phyloP scores from a whole-genome alignment of 2,888 invertebrate genomes.

The Pandemis heparana region DNA sequence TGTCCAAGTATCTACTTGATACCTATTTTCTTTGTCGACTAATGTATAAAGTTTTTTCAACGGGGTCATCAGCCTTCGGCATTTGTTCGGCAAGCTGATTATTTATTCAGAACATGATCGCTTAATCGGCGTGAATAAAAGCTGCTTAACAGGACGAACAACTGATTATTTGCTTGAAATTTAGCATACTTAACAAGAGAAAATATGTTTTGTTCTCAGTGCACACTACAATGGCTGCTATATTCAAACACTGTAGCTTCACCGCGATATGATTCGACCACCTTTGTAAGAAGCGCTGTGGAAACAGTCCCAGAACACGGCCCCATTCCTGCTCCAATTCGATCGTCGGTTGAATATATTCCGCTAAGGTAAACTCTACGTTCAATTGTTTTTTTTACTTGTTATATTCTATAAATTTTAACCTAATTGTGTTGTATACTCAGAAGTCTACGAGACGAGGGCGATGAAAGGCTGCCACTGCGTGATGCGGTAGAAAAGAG shows the following conservation, averaged over 20 bases:
- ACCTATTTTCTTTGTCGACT: constrained; percentile 68
- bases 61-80: constrained; percentile 70
- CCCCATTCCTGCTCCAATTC: constrained; percentile 84
- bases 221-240: constrained; percentile 60
- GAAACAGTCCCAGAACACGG: constrained; percentile 76
- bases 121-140: constrained; percentile 50
- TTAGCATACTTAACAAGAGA: neutral
- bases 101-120: constrained; percentile 65
- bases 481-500: constrained; percentile 90
- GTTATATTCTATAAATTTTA: neutral
- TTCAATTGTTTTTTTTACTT: neutral
- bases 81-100: constrained; percentile 67
- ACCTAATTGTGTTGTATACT: neutral
- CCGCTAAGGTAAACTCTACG: constrained; percentile 77
- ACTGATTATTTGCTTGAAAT: constrained; percentile 15
- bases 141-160: constrained; percentile 29
- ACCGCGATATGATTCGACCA: constrained; percentile 61
- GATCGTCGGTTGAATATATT: constrained; percentile 91
- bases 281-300: constrained; percentile 70
- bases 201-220: constrained; percentile 57
- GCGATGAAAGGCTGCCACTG: constrained; percentile 85
- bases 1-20: constrained; percentile 64
- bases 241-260: constrained; percentile 64
- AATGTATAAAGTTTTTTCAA: constrained; percentile 63
- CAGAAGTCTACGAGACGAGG: constrained; percentile 73